Conservation (phyloP, 2,113 vertebrate species). For the Heptranchias perlo region DNA sequence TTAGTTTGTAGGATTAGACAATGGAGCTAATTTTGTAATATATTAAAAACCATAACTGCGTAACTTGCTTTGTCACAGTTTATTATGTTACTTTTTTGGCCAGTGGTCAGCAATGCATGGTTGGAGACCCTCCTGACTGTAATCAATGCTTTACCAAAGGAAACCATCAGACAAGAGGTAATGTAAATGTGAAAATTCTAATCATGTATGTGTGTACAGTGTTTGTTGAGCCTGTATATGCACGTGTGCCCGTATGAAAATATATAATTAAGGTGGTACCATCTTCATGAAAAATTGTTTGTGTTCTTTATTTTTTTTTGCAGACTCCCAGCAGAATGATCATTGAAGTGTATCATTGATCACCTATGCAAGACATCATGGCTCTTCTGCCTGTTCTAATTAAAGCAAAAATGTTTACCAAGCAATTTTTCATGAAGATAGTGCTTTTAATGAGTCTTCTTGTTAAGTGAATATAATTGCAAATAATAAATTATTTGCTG, state of each 20-base stretch:
- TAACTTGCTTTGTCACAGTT: background rate
- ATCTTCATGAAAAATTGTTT: background rate
- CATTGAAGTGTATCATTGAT: background rate
- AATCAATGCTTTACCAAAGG: conserved; percentile 82
- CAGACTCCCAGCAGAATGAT: background rate
- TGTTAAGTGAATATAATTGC: too few relatives aligned
- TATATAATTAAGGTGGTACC: background rate
- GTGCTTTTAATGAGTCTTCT: too few relatives aligned
- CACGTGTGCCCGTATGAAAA: background rate
- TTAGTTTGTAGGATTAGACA: background rate
- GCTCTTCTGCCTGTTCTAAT: background rate
- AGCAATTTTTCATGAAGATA: too few relatives aligned
- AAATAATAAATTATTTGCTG: too few relatives aligned
- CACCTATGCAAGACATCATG: background rate
- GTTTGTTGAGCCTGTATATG: background rate
- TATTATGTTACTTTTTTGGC: conserved; percentile 39
- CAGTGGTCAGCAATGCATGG: conserved; percentile 88
- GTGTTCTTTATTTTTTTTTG: background rate
- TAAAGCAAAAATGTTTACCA: background rate
- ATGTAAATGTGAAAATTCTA: conserved; percentile 31
- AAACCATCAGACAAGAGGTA: conserved; percentile 87
- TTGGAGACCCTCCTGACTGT: conserved; percentile 83
- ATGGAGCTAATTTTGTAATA: background rate
- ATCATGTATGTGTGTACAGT: background rate
- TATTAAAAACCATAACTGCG: background rate